Conservation (phyloP, 1,140 invertebrate genomes). For the Camponotus vicinus region DNA sequence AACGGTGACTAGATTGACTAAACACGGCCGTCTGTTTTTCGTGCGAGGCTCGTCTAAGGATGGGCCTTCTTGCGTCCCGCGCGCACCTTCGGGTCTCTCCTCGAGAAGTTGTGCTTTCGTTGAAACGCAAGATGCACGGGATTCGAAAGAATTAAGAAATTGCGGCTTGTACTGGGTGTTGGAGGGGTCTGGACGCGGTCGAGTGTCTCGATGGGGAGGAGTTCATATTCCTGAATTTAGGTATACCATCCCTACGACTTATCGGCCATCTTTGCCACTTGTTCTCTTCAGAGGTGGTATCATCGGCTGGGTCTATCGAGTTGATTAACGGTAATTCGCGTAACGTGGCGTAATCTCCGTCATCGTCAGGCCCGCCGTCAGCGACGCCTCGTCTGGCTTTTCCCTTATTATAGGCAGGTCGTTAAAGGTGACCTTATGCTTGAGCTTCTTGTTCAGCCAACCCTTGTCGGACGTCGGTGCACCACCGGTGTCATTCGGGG, state of each 20-base stretch:
- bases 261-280: conserved; percentile 86
- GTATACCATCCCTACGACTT: conserved; percentile 77
- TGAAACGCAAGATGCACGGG: not conserved
- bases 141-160: not conserved
- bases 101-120: not conserved
- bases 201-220: too few relatives aligned
- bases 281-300: conserved; percentile 90
- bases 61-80: conserved; percentile 42
- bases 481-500: conserved; percentile 84
- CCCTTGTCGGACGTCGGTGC: conserved; percentile 85
- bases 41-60: conserved; percentile 43
- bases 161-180: too few relatives aligned
- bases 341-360: conserved; percentile 94
- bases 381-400: conserved; percentile 89
- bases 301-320: conserved; percentile 87
- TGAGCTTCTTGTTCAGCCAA: conserved; percentile 88
- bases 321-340: conserved; percentile 89
- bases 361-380: conserved; percentile 90
- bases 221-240: conserved; percentile 80
- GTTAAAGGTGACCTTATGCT: conserved; percentile 92
- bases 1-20: not conserved
- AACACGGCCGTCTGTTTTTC: conserved; percentile 29
- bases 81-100: conserved; percentile 59
- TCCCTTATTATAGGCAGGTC: conserved; percentile 89
- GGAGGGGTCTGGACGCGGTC: too few relatives aligned